A percentile compares a stretch with the other conserved stretches of the same genome.
Conservation (phyloP, 2,797 vertebrate species). For the Eurystomus glaucurus region DNA sequence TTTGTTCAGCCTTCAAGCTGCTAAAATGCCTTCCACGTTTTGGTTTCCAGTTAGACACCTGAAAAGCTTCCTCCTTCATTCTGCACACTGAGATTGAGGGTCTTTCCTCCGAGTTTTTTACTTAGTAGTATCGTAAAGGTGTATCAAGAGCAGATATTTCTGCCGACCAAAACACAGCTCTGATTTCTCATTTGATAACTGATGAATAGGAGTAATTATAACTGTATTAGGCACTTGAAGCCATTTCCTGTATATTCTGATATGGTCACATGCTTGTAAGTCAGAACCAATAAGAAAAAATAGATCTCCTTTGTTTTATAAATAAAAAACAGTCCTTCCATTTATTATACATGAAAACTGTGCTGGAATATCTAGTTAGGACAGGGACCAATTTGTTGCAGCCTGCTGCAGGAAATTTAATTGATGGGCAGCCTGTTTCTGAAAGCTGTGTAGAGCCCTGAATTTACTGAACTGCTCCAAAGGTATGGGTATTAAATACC, state of each 20-base stretch:
- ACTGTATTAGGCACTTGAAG: not conserved
- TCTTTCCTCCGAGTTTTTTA: not conserved
- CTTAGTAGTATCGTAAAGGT: not conserved
- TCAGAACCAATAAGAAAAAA: not conserved
- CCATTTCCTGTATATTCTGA: not conserved
- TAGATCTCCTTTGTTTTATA: not conserved
- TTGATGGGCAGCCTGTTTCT: not conserved
- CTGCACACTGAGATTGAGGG: fast-evolving
- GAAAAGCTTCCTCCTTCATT: not conserved
- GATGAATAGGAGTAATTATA: not conserved
- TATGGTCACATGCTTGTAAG: not conserved
- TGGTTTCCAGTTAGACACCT: not conserved
- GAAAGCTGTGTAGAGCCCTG: not conserved
- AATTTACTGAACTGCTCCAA: not conserved
- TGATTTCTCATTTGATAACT: not conserved
- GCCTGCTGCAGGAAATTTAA: not conserved
- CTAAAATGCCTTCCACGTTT: not conserved
- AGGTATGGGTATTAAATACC: not conserved
- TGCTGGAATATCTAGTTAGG: not conserved
- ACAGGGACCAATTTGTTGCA: not conserved
- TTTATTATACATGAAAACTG: slow-evolving; percentile 40
- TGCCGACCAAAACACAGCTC: not conserved
- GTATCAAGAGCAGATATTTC: not conserved
- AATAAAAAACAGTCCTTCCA: not conserved
- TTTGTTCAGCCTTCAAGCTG: not conserved